Conservation (phyloP, 2,797 vertebrate species). For the Orientallactaga sibirica region DNA sequence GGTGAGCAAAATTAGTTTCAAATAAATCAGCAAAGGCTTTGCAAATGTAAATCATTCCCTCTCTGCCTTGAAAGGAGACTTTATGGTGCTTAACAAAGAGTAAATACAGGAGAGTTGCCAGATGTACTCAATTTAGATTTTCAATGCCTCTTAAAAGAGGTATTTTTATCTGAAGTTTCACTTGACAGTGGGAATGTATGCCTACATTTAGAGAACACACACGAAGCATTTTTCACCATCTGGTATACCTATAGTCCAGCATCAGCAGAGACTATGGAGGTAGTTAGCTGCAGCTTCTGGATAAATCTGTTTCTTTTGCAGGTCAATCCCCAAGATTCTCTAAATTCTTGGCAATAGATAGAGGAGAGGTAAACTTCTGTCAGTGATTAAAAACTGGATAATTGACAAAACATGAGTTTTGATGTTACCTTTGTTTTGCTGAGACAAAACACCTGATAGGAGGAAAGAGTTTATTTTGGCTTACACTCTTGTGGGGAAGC, state of each 20-base stretch:
- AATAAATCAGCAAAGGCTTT: slow-evolving; percentile 82
- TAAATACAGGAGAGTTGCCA: slow-evolving; percentile 82
- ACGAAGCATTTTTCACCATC: slow-evolving; percentile 50
- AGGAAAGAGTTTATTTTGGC: too few species aligned
- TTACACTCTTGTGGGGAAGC: too few species aligned
- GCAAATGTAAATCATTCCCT: slow-evolving; percentile 80
- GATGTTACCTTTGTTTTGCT: too few species aligned
- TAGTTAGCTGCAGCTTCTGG: not conserved
- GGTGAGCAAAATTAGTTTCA: slow-evolving; percentile 80
- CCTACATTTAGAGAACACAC: slow-evolving; percentile 59
- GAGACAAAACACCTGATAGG: too few species aligned
- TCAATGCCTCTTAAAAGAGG: slow-evolving; percentile 68
- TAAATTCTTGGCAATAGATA: slow-evolving; percentile 33
- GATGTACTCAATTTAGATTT: slow-evolving; percentile 79
- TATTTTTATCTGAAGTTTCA: slow-evolving; percentile 76
- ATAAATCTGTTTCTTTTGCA: slow-evolving; percentile 51
- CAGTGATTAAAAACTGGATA: too few species aligned
- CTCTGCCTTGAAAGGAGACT: slow-evolving; percentile 82
- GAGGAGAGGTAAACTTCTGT: not conserved
- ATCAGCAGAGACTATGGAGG: not conserved
- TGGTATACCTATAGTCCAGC: slow-evolving; percentile 11
- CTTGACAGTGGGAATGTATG: slow-evolving; percentile 50
- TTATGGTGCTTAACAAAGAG: slow-evolving; percentile 85
- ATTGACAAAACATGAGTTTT: too few species aligned
- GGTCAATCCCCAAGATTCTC: not conserved